Conservation (phyloP, 2,113 vertebrate species). For the Irena cyanogastra region DNA sequence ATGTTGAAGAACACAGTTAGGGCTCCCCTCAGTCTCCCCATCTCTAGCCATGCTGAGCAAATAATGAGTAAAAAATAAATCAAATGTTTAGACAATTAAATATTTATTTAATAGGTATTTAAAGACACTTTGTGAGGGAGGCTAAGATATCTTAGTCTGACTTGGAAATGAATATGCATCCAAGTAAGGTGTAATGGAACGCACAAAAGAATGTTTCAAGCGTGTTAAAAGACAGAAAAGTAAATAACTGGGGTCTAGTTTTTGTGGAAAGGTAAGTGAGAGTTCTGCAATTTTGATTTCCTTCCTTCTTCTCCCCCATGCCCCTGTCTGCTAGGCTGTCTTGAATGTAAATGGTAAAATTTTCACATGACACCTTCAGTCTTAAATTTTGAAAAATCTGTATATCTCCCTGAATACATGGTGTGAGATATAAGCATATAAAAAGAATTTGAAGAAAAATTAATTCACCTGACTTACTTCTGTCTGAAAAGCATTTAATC, state of each 20-base stretch:
- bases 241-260: not conserved
- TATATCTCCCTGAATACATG: not conserved
- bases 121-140: not conserved
- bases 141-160: not conserved
- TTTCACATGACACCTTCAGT: not conserved
- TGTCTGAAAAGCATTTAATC: not conserved
- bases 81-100: not conserved
- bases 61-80: not conserved
- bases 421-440: not conserved
- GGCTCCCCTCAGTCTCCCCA: not conserved
- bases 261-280: not conserved
- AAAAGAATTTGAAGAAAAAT: not conserved
- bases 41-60: not conserved
- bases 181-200: not conserved
- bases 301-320: not conserved
- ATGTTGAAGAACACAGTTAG: not conserved
- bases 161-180: not conserved
- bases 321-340: not conserved
- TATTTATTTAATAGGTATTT: not conserved
- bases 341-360: not conserved
- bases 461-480: not conserved
- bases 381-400: slow-evolving; percentile 7
- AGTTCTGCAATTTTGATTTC: not conserved
- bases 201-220: not conserved
- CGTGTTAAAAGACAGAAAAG: not conserved